Base-by-base conservation (phyloP, 2,797 vertebrate species). In the Pseudopleuronectes americanus region DNA sequence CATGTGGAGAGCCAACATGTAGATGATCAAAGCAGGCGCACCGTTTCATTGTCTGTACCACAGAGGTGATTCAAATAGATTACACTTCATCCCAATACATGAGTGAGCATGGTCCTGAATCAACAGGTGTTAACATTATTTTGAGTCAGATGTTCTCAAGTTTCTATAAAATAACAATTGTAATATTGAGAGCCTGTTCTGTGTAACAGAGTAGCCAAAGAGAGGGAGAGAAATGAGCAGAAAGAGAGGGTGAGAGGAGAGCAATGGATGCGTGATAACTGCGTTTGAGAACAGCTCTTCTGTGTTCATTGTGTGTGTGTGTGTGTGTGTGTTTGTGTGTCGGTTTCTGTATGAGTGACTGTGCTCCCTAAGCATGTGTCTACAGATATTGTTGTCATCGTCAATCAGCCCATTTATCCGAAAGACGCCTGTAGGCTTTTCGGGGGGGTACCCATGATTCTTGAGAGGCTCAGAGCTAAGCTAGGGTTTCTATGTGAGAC, bases 201-300 rank as follows among this genome's bases (percentile, higher is more conserved):
- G 22, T 33, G 7, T 33, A 14, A 36, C 1, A 3, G 3, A 55
- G 57, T 61, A 43, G 22, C 38, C 63, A 65, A 66, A 16, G 2
- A 13, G 1, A n/a, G 33, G 12, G 21, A 16, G 3, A 3, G 12
- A 65, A 52, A 26, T 36, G 23, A 55, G n/a, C 16, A 57, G 3
- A 33, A 22, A 36, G 4, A 23, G 24, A 45, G 6, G 28, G 8
- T 9, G 8, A 24, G 10, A 60, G 52, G 43, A 65, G n/a, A n/a
- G 47, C 47, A 71, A 38, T 21, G n/a, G 26, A 72, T 4, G 52
- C 66, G 52, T 51, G 33, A 79, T 52, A 41, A 54, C 57, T 24
- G 68, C 52, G 48, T 24, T 21, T 53, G 51, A 31, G 51, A 77
- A 59, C 68, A 65, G 78, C 6, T 16, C 55, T 21, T 63, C 9